Evolutionary conservation across 2,113 vertebrate species (phyloP), one percentile per base, ranked within the genome.

Genomic region (Paralichthys olivaceus): DNA sequence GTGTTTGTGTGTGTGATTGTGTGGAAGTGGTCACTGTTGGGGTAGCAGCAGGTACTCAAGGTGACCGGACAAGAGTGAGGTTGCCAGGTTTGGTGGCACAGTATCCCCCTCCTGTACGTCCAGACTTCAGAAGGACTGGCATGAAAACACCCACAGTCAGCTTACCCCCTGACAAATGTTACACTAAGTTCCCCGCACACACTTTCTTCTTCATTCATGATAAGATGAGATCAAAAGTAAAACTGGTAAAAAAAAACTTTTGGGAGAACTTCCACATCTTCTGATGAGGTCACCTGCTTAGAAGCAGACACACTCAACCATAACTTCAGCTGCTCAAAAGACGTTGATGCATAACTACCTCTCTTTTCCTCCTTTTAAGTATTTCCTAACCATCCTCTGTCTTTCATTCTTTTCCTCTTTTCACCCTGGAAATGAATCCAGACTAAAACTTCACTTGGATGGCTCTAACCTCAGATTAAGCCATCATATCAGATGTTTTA

Each of bases 11-110:
- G 63, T 75, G 29, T 69, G 64, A 29, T 34, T 22, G 37, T 60
- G 56, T 66, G 34, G 53, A 22, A 2, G 26, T 32, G 60, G 77
- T 68, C 63, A 79, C 40, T 63, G 80, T 47, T 7, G 63, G 76
- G 51, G 72, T 60, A 87, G 56, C 85, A 89, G 86, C 86, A 81
- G 81, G 86, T 72, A 54, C 69, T 69, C 65, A 89, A 92, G 89
- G 91, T 92, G 91, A 91, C 91, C 80, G 69, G 59, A 57, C 69
- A n/a, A 34, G 57, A 66, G 34, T 60, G 28, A 75, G 47, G 82
- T 82, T 88, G 90, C 87, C 87, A 89, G 83, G 62, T 89, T 68
- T 84, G 57, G 72, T 70, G 81, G 77, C 81, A 69, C 72, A 68
- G 40, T 45, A 14, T 47, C 84, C 74, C 45, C 74, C 84, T 15